Conservation (phyloP, 2,113 vertebrate species). For the Tachysurus fulvidraco region DNA sequence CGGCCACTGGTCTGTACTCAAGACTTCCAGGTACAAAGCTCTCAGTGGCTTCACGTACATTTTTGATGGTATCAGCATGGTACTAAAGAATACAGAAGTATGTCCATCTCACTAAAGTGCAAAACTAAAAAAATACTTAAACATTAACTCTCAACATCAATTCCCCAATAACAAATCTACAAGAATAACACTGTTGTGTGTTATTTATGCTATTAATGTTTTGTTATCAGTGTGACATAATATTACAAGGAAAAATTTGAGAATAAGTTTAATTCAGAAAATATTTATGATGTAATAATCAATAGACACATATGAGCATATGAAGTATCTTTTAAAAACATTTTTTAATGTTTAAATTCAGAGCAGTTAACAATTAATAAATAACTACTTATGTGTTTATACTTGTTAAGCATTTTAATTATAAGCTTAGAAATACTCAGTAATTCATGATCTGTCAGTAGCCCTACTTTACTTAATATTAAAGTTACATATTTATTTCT, state of each 20-base stretch:
- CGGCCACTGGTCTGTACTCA: constrained; percentile 89
- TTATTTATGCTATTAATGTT: too few relatives aligned
- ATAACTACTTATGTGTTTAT: neutral
- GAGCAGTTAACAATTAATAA: neutral
- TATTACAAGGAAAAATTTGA: neutral
- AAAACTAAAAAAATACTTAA: neutral
- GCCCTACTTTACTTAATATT: neutral
- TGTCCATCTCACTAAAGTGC: neutral
- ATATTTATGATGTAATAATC: neutral
- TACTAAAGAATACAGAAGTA: constrained; percentile 73
- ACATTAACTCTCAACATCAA: neutral
- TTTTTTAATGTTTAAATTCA: too few relatives aligned
- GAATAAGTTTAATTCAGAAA: neutral
- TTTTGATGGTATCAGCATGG: constrained; percentile 93
- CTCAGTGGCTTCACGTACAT: constrained; percentile 87
- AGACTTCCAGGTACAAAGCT: constrained; percentile 86
- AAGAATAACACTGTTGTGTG: too few relatives aligned
- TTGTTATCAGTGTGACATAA: neutral
- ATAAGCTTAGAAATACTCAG: neutral
- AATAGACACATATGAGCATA: neutral
- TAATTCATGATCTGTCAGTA: neutral
- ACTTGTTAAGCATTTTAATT: neutral
- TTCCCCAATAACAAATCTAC: neutral
- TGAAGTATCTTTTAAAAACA: neutral
- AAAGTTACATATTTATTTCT: neutral